A percentile compares a stretch with the other conserved stretches of the same genome.
phyloP scores from a whole-genome alignment of 2,888 invertebrate genomes.

The Limnephilus rhombicus region DNA sequence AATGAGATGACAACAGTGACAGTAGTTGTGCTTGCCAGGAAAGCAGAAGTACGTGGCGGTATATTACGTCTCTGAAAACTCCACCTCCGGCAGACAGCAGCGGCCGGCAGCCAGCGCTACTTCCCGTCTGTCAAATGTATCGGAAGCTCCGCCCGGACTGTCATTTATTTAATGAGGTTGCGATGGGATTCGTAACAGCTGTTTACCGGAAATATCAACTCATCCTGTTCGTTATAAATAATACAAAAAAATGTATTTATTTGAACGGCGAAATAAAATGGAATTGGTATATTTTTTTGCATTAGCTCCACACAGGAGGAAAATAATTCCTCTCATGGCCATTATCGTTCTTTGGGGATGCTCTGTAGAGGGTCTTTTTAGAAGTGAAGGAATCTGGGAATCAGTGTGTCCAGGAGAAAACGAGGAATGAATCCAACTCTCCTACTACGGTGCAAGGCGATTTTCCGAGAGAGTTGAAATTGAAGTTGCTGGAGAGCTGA shows the following conservation, averaged over 20 bases:
- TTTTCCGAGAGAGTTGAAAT: no score
- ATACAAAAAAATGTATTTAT: neutral
- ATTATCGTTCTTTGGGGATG: no score
- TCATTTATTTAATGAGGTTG: neutral
- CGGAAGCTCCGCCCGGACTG: constrained; percentile 11
- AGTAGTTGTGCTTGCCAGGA: neutral
- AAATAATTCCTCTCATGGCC: no score
- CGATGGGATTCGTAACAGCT: neutral
- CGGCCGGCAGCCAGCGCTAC: neutral
- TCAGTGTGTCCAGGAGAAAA: no score
- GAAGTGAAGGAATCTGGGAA: no score
- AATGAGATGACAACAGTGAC: neutral
- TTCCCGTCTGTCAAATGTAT: constrained; percentile 19
- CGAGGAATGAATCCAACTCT: no score
- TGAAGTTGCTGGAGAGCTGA: no score
- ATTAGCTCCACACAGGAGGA: no score
- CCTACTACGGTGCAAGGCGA: no score
- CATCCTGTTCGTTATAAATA: neutral
- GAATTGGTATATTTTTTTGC: no score
- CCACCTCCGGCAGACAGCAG: neutral
- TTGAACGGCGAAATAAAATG: neutral
- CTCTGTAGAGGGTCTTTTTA: no score
- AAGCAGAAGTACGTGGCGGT: neutral
- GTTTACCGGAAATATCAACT: neutral
- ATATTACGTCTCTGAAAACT: neutral